Evolutionary conservation across 2,113 vertebrate genomes (phyloP).

Genomic region (Sardina pilchardus): DNA sequence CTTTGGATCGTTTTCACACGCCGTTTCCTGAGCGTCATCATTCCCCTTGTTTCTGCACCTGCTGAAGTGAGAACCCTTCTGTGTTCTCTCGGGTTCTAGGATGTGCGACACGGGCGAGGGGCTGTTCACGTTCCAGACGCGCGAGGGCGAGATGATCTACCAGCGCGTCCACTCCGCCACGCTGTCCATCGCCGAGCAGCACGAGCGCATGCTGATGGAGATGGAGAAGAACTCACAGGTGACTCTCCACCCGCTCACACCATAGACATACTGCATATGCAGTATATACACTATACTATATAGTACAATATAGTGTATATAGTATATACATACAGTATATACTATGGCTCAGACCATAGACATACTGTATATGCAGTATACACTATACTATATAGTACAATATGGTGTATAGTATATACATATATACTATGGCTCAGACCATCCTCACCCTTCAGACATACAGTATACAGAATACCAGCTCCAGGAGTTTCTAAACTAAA

Average conservation of each 20-base stretch:
- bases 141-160: conserved; percentile 99
- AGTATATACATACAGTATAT: too few relatives aligned
- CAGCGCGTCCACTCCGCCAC: conserved; percentile 98
- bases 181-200: conserved; percentile 95
- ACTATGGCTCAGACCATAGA: too few relatives aligned
- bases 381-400: too few relatives aligned
- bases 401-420: too few relatives aligned
- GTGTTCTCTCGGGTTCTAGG: conserved; percentile 76
- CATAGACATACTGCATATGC: too few relatives aligned
- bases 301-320: too few relatives aligned
- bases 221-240: conserved; percentile 98
- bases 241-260: conserved; percentile 39
- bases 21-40: conserved; percentile 4
- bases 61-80: not conserved
- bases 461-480: not conserved
- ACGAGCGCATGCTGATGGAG: conserved; percentile 95
- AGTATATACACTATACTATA: too few relatives aligned
- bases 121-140: conserved; percentile 97
- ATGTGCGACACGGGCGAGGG: conserved; percentile 99
- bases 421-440: too few relatives aligned
- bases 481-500: not conserved
- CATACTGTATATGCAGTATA: too few relatives aligned
- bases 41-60: not conserved
- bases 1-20: conserved; percentile 30
- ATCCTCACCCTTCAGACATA: not conserved